Base-by-base conservation (phyloP, 2,113 vertebrate species). In the Phrynosoma platyrhinos region DNA sequence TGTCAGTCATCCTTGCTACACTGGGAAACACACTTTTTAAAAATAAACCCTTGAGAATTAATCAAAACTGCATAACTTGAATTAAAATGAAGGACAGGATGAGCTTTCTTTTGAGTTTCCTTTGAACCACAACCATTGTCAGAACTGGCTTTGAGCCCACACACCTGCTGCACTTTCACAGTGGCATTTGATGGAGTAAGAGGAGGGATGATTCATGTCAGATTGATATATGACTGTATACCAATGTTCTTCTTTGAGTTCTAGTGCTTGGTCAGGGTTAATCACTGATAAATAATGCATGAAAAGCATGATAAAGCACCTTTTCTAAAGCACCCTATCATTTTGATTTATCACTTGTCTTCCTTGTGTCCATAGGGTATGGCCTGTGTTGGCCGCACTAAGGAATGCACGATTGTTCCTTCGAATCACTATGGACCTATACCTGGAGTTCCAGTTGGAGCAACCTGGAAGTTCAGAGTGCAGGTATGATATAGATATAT, bases 381-480 rank as follows among this genome's bases (percentile, higher is more conserved):
- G 99, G 99, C 98, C 81, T 99, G 99, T 96, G 99, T 99, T 95
- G 98, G 98, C 87, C 98, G 98, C 40, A 99, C 99, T 87, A 99
- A 98, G 96, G 98, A 99, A 96, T 99, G 99, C 96, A 99, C 99
- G 88, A 99, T 99, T 93, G 98, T 99, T 90, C 99, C 99, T 82
- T 99, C 98, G 62, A 99, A 99, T 96, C 99, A 99, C 91, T 99
- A 99, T 92, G 98, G 98, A 77, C 99, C 99, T 47, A 97, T 99
- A 94, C 99, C 98, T 84, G 98, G 99, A 52, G 94, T 99, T 96
- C 98, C 98, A 89, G 99, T 99, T 89, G 98, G 99, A 90, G 98
- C 98, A 86, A 98, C 98, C 4, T 99, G 98, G 99, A 99, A 99
- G 92, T 99, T 99, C 96, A 97, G 98, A 97, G 99, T 99, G 90